Conservation (phyloP, 2,797 vertebrate genomes). For the Hipposideros larvatus region DNA sequence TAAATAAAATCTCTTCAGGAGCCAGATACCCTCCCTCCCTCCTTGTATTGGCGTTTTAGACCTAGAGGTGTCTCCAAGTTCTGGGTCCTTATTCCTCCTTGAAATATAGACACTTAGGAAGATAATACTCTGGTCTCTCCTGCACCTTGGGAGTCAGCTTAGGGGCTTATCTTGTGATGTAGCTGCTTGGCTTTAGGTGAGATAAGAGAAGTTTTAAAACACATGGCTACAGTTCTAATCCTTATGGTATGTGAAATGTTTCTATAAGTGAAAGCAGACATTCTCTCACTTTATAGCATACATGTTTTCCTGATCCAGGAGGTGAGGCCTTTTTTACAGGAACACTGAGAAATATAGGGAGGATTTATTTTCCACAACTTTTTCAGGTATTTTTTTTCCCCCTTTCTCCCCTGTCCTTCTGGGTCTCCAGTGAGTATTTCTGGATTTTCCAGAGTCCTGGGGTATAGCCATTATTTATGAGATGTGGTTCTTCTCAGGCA, state of each 20-base stretch:
- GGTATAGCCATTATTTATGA: neutral
- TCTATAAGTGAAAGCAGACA: neutral
- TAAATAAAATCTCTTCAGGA: neutral
- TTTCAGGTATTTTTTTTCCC: neutral
- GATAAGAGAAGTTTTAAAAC: neutral
- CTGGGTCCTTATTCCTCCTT: neutral
- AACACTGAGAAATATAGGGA: neutral
- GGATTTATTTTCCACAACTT: neutral
- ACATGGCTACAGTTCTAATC: neutral
- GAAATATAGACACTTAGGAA: neutral
- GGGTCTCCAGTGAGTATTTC: neutral
- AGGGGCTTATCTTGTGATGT: neutral
- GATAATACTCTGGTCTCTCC: neutral
- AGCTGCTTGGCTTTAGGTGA: neutral
- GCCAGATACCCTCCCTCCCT: neutral
- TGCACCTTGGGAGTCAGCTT: neutral
- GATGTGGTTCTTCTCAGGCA: neutral
- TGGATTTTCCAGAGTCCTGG: neutral
- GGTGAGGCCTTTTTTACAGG: neutral
- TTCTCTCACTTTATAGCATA: neutral
- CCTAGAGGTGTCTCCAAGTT: neutral
- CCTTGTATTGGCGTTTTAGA: neutral
- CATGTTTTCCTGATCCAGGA: neutral
- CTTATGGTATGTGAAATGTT: neutral
- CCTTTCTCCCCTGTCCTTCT: neutral